These are phyloP conservation scores for Philopotamus ludificatus DNA, from an alignment of 1,140 invertebrate species.

Conservation along the genomic window DNA sequence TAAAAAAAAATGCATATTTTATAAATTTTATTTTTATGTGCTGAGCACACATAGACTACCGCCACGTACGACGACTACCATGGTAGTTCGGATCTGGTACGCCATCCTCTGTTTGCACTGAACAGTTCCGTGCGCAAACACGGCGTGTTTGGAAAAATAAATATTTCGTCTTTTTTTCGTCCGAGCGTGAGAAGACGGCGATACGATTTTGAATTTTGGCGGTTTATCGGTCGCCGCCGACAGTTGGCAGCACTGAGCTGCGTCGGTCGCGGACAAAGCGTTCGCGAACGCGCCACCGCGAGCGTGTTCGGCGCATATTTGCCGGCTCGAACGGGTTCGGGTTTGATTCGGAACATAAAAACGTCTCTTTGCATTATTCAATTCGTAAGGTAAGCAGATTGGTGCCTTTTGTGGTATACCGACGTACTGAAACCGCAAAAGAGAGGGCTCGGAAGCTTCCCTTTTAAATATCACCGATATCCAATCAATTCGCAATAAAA, in stretches of 20 bases:
- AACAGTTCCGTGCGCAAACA: too few relatives aligned
- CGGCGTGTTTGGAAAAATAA: too few relatives aligned
- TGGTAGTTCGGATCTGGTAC: too few relatives aligned
- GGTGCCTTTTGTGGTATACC: constrained; percentile 21
- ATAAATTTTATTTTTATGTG: too few relatives aligned
- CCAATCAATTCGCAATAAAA: not conserved
- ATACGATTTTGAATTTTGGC: not conserved
- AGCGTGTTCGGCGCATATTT: not conserved
- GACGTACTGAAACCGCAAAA: not conserved
- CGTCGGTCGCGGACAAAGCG: not conserved
- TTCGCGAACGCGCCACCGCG: not conserved
- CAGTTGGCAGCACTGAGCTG: too few relatives aligned
- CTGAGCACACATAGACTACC: too few relatives aligned
- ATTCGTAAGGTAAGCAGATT: constrained; percentile 30
- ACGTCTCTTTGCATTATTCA: constrained; percentile 30
- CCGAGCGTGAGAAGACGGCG: not conserved
- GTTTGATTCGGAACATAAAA: constrained; percentile 15
- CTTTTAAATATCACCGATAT: not conserved
- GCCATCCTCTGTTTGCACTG: too few relatives aligned
- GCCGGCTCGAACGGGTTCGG: constrained; percentile 4
- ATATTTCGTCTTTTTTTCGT: not conserved
- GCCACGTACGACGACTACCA: too few relatives aligned
- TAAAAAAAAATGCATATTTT: too few relatives aligned
- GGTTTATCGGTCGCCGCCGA: not conserved
- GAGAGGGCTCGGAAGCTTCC: not conserved